These are phyloP conservation scores for Megaceryle maxima DNA, from an alignment of 2,113 vertebrate genomes.

Conservation along the genomic window DNA sequence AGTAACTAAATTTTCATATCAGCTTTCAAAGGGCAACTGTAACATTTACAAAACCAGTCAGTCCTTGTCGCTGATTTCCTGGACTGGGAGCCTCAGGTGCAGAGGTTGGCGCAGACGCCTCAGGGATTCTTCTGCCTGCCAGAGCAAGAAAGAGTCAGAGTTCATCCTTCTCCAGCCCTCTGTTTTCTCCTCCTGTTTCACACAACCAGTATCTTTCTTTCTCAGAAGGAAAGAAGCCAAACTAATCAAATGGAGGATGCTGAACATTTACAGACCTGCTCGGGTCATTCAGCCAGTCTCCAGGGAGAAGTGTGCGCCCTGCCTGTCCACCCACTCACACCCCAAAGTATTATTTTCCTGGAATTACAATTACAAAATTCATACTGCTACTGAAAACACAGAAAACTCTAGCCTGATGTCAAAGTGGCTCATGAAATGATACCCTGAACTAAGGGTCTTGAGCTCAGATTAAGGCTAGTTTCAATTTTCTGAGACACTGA, in stretches of 20 bases:
- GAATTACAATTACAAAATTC: not conserved
- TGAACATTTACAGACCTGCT: not conserved
- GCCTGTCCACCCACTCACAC: fast-evolving
- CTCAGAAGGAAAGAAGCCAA: not conserved
- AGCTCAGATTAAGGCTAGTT: not conserved
- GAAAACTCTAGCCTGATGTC: not conserved
- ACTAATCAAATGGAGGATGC: not conserved
- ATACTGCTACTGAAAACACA: not conserved
- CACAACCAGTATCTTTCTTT: not conserved
- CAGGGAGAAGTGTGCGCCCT: not conserved
- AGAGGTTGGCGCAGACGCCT: slow-evolving; percentile 79
- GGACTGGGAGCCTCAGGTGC: slow-evolving; percentile 76
- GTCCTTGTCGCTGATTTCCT: slow-evolving; percentile 78
- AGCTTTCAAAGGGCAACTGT: not conserved
- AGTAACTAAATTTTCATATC: not conserved
- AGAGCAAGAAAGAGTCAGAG: not conserved
- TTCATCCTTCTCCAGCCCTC: not conserved
- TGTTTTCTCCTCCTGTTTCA: not conserved
- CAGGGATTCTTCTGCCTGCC: slow-evolving; percentile 85
- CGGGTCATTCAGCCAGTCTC: not conserved
- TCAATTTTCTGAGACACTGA: not conserved
- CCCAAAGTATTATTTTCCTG: not conserved
- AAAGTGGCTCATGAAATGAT: not conserved
- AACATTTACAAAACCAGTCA: slow-evolving; percentile 19
- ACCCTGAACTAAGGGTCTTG: not conserved